A percentile compares a stretch with the other conserved stretches of the same genome.
Conservation (phyloP, 2,797 vertebrate species). For the Rhabdomys pumilio region DNA sequence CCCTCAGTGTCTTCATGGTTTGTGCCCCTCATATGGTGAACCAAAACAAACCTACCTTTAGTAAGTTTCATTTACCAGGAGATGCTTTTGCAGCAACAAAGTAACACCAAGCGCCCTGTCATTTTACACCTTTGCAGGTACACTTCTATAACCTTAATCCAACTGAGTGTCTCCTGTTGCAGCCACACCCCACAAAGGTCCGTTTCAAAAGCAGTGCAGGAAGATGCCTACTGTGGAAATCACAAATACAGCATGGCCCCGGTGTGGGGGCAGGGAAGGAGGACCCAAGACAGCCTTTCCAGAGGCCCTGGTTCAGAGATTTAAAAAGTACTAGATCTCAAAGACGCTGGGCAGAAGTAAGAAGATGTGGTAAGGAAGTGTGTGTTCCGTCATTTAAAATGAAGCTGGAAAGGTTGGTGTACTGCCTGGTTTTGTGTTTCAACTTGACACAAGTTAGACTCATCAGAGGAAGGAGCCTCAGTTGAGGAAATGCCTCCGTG, state of each 20-base stretch:
- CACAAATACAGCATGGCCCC: not conserved
- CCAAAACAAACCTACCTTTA: not conserved
- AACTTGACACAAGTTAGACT: not conserved
- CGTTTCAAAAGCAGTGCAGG: not conserved
- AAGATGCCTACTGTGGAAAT: not conserved
- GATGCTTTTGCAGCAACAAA: not conserved
- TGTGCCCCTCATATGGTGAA: too few species aligned
- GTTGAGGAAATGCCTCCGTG: not conserved
- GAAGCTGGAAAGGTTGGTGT: not conserved
- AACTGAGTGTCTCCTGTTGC: not conserved
- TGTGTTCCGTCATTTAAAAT: not conserved
- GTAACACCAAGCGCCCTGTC: not conserved
- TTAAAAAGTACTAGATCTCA: not conserved
- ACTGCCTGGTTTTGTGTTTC: not conserved
- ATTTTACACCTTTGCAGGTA: not conserved
- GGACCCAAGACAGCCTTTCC: not conserved
- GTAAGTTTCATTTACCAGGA: not conserved
- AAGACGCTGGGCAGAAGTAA: not conserved
- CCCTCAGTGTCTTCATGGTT: too few species aligned
- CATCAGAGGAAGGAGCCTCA: not conserved
- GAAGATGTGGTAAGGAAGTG: not conserved
- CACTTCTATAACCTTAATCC: too few species aligned
- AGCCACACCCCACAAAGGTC: not conserved
- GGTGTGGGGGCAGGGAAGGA: not conserved
- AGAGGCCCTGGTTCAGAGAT: not conserved